Percentiles rank a stretch among this genome's conserved stretches.
Evolutionary conservation across 2,888 invertebrate species (phyloP).

Genomic region (Aspidapion aeneum): DNA sequence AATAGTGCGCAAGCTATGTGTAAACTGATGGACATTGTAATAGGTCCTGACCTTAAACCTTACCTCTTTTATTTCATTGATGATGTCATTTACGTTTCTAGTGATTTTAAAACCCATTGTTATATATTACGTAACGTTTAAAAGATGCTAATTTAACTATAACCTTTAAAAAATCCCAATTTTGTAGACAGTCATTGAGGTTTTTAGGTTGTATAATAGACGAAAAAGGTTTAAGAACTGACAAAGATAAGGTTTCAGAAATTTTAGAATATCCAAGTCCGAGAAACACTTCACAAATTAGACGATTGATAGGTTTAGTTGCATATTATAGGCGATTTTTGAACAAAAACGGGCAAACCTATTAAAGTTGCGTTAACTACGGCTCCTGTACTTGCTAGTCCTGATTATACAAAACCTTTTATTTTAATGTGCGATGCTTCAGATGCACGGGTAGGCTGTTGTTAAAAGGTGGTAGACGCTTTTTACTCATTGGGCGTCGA

Average conservation of each 20-base stretch:
- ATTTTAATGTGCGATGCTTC: too few species aligned
- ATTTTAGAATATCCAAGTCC: slow-evolving; percentile 8
- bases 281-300: slow-evolving; percentile 19
- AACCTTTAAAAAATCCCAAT: slow-evolving; percentile 19
- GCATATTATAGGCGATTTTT: slow-evolving; percentile 20
- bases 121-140: background rate
- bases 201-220: slow-evolving; percentile 3
- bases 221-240: background rate
- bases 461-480: too few species aligned
- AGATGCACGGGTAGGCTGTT: too few species aligned
- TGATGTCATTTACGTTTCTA: slow-evolving; percentile 11
- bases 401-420: too few species aligned
- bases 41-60: slow-evolving; percentile 18
- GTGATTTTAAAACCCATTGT: background rate
- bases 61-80: slow-evolving; percentile 21
- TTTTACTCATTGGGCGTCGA: too few species aligned
- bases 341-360: too few species aligned
- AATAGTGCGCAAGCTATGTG: slow-evolving; percentile 21
- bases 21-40: slow-evolving; percentile 17
- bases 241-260: slow-evolving; percentile 9
- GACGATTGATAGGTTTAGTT: slow-evolving; percentile 17
- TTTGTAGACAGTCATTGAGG: slow-evolving; percentile 7
- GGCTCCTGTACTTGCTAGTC: too few species aligned
- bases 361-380: too few species aligned
- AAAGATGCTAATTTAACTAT: slow-evolving; percentile 20